Evolutionary conservation across 2,113 vertebrate species (phyloP).

Genomic region (Pseudolaguvia tuberculata): DNA sequence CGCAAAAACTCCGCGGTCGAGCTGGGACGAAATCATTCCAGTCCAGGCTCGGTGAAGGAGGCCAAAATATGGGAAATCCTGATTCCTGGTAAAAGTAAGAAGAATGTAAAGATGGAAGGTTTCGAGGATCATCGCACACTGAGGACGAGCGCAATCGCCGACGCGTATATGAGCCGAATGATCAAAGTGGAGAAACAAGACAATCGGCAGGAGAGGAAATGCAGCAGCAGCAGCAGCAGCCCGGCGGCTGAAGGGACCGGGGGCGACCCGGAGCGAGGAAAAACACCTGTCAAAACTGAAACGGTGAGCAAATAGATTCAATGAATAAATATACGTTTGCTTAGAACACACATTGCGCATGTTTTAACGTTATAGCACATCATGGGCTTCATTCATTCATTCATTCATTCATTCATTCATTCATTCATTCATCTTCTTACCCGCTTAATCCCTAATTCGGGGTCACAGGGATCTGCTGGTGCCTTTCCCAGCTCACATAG

Average conservation of each 20-base stretch:
- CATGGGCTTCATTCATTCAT: not conserved
- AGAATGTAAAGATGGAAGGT: slow-evolving; percentile 73
- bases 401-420: too few relatives aligned
- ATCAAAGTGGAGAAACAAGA: slow-evolving; percentile 91
- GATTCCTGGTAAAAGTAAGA: slow-evolving; percentile 79
- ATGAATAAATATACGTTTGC: not conserved
- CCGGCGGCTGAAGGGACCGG: slow-evolving; percentile 54
- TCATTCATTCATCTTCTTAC: too few relatives aligned
- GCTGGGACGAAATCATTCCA: slow-evolving; percentile 63
- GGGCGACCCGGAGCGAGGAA: slow-evolving; percentile 72
- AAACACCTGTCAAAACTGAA: slow-evolving; percentile 68
- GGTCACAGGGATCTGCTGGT: too few relatives aligned
- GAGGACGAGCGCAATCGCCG: slow-evolving; percentile 67
- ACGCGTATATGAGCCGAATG: slow-evolving; percentile 89
- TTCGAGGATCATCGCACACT: slow-evolving; percentile 69
- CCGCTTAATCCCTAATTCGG: too few relatives aligned
- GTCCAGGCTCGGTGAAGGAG: slow-evolving; percentile 60
- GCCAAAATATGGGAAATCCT: slow-evolving; percentile 77
- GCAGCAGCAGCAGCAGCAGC: slow-evolving; percentile 60
- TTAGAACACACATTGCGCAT: not conserved
- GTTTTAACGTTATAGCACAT: not conserved
- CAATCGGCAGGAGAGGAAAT: slow-evolving; percentile 69
- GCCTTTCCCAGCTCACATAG: too few relatives aligned
- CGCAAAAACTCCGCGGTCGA: slow-evolving; percentile 84
- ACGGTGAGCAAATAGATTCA: slow-evolving; percentile 69